Conservation (phyloP, 2,113 vertebrate species). For the Oryzias woworae region DNA sequence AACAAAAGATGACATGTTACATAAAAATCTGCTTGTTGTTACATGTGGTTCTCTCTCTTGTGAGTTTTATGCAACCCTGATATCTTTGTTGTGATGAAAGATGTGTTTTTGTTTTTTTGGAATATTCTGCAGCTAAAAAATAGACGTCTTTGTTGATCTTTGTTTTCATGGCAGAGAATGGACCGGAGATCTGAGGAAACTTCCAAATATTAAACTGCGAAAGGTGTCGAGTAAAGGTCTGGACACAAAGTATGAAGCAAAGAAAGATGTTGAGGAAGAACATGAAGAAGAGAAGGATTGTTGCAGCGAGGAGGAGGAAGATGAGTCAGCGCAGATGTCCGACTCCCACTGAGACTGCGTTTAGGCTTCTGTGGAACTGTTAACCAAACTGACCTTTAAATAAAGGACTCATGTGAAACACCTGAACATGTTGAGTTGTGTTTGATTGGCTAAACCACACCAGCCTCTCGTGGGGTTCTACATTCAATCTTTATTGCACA, state of each 20-base stretch:
- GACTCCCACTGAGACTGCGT: conserved; percentile 35
- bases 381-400: neutral
- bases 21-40: too few species aligned
- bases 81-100: too few species aligned
- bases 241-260: conserved; percentile 47
- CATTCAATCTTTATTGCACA: conserved; percentile 67
- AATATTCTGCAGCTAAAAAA: too few species aligned
- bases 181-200: conserved; percentile 91
- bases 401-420: neutral
- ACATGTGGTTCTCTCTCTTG: too few species aligned
- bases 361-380: neutral
- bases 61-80: too few species aligned
- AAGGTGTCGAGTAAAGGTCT: conserved; percentile 80
- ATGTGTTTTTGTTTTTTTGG: too few species aligned
- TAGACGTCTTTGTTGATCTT: neutral
- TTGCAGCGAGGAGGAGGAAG: conserved; percentile 26
- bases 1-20: too few species aligned
- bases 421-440: neutral
- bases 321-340: conserved; percentile 26
- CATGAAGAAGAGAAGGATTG: conserved; percentile 24
- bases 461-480: conserved; percentile 39
- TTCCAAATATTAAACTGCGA: conserved; percentile 93
- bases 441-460: neutral
- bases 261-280: conserved; percentile 25
- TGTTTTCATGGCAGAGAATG: conserved; percentile 81